Evolutionary conservation across 2,797 vertebrate genomes (phyloP).

Genomic region (Hephaestus fuliginosus): DNA sequence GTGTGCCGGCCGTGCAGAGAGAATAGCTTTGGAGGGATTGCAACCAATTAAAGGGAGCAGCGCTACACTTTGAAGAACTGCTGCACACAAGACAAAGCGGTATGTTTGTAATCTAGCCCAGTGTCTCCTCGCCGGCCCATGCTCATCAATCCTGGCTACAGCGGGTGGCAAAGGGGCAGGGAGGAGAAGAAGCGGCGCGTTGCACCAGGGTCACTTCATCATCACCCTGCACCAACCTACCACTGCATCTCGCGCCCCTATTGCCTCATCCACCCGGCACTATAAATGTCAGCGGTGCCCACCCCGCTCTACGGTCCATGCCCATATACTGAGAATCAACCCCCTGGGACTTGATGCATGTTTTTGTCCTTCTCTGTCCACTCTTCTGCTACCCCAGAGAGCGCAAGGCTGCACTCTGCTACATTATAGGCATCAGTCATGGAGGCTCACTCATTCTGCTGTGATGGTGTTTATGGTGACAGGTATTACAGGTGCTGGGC

Average conservation of each 20-base stretch:
- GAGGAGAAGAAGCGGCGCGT: slow-evolving; percentile 40
- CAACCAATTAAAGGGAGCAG: slow-evolving; percentile 82
- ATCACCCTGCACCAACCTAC: slow-evolving; percentile 61
- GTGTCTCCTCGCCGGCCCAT: slow-evolving; percentile 73
- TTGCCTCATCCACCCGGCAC: slow-evolving; percentile 54
- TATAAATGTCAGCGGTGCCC: slow-evolving; percentile 72
- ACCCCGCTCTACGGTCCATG: slow-evolving; percentile 29
- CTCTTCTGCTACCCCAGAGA: slow-evolving; percentile 47
- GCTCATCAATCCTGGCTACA: slow-evolving; percentile 84
- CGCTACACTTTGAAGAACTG: slow-evolving; percentile 73
- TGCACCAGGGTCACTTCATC: slow-evolving; percentile 75
- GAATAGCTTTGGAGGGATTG: slow-evolving; percentile 76
- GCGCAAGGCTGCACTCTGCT: slow-evolving; percentile 47
- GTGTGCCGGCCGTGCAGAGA: slow-evolving; percentile 47
- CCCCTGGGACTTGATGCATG: slow-evolving; percentile 69
- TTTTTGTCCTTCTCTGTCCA: slow-evolving; percentile 69
- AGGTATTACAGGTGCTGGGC: slow-evolving; percentile 14
- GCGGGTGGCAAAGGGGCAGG: slow-evolving; percentile 75
- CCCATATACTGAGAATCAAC: slow-evolving; percentile 55
- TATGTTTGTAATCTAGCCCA: slow-evolving; percentile 84
- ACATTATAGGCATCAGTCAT: slow-evolving; percentile 48
- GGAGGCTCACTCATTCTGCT: slow-evolving; percentile 39
- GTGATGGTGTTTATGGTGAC: slow-evolving; percentile 40
- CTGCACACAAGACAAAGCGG: slow-evolving; percentile 81
- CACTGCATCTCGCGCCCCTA: slow-evolving; percentile 49